These are phyloP conservation scores for Scatophagus argus DNA, from an alignment of 2,113 vertebrate genomes.

Conservation along the genomic window DNA sequence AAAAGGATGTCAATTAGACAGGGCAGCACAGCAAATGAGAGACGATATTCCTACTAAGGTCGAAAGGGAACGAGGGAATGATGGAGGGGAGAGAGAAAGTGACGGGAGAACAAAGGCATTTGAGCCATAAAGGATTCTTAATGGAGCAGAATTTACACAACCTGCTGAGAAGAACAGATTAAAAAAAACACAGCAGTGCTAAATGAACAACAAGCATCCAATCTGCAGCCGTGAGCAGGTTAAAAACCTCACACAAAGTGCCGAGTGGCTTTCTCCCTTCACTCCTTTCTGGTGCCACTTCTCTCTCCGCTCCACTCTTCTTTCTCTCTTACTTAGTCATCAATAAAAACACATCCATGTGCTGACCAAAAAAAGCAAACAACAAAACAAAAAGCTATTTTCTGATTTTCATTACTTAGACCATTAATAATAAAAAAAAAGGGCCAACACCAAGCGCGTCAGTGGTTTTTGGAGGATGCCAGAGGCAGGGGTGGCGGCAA, in stretches of 20 bases:
- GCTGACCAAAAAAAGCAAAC: slow-evolving; percentile 54
- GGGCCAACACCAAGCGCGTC: slow-evolving; percentile 9
- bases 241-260: slow-evolving; percentile 67
- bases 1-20: slow-evolving; percentile 57
- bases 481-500: background rate
- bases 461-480: slow-evolving; percentile 32
- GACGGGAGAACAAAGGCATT: slow-evolving; percentile 30
- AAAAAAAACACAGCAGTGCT: slow-evolving; percentile 55
- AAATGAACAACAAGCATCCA: slow-evolving; percentile 63
- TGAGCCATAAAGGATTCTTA: slow-evolving; percentile 67
- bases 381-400: slow-evolving; percentile 66
- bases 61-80: slow-evolving; percentile 23
- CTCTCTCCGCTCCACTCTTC: slow-evolving; percentile 18
- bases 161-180: slow-evolving; percentile 74
- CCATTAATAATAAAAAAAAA: slow-evolving; percentile 63
- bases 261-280: slow-evolving; percentile 50
- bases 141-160: slow-evolving; percentile 81
- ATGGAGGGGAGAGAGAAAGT: slow-evolving; percentile 21
- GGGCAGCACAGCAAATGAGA: slow-evolving; percentile 49
- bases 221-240: slow-evolving; percentile 67
- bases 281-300: slow-evolving; percentile 43
- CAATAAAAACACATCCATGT: slow-evolving; percentile 72
- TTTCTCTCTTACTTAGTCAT: slow-evolving; percentile 73
- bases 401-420: slow-evolving; percentile 55
- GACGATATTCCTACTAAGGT: slow-evolving; percentile 55